These are phyloP conservation scores for Seriola quinqueradiata DNA, from an alignment of 2,113 vertebrate genomes.

Conservation along the genomic window DNA sequence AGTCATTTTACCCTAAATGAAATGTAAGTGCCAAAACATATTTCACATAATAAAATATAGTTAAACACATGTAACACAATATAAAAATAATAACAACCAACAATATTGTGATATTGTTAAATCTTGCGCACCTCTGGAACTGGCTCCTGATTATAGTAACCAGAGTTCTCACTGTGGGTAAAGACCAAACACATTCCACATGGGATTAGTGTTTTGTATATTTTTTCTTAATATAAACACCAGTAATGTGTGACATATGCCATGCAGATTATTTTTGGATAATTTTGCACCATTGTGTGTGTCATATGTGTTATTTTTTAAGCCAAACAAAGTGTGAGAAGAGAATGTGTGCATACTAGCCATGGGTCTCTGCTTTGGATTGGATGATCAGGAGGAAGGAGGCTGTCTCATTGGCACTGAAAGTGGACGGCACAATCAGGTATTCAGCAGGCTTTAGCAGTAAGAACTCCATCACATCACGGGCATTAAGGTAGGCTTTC, in stretches of 20 bases:
- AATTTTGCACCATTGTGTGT: not conserved
- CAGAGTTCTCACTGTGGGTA: slow-evolving; percentile 69
- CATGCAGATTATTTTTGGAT: not conserved
- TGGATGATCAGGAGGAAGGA: slow-evolving; percentile 78
- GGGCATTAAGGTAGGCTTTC: slow-evolving; percentile 53
- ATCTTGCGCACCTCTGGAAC: slow-evolving; percentile 34
- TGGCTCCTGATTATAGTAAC: not conserved
- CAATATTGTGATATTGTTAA: not conserved
- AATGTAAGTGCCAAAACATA: not conserved
- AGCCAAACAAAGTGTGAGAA: not conserved
- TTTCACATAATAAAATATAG: not conserved
- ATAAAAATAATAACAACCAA: not conserved
- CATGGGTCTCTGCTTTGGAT: slow-evolving; percentile 63
- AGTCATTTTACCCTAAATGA: not conserved
- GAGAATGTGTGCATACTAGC: slow-evolving; percentile 58
- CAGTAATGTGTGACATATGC: not conserved
- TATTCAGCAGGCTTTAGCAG: slow-evolving; percentile 74
- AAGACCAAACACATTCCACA: slow-evolving; percentile 3
- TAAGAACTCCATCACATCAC: slow-evolving; percentile 74
- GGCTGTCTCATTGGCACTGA: slow-evolving; percentile 54
- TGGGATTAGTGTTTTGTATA: not conserved
- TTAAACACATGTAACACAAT: not conserved
- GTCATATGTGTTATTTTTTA: too few species aligned
- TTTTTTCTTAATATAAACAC: not conserved
- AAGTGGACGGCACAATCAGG: slow-evolving; percentile 79